Evolutionary conservation across 2,888 invertebrate species (phyloP), one percentile per base, ranked within the genome.

Genomic region (Galerucella calmariensis): DNA sequence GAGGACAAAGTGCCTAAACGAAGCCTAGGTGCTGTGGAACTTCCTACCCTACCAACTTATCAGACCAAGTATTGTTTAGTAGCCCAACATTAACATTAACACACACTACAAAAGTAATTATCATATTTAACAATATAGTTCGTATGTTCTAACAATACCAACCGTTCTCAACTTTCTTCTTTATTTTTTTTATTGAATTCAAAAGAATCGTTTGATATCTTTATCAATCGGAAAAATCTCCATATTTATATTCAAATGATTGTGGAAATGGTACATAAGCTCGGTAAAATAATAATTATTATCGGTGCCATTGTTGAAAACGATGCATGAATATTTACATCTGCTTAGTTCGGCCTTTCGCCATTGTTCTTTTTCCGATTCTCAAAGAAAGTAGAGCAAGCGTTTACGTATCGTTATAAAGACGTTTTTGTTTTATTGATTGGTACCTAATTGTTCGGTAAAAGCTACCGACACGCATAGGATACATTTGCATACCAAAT

Each of bases 291-390:
- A 67, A 41, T 41, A 41, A 41, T 73, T 68, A 73, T 73, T 63
- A 51, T 51, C 14, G 63, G 62, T 56, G 20, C 67, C 24, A 73
- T 73, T 73, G 73, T 73, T 73, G 63, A 67, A 67, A 53, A 16
- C n/a, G 63, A 67, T 73, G 68, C 68, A 68, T 73, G 73, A 68
- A 73, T 68, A 73, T 73, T 73, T 73, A 73, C 72, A 67, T 72
- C 62, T 72, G 72, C 67, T 41, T 62, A 61, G 8, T 41, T 41
- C 62, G 62, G 41, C 41, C 41, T 62, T 62, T 62, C 62, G n/a
- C 62, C 35, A 62, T 62, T 62, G 62, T 62, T 35, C 35, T 61
- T 35, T 61, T 35, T 61, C 14, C 27, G 14, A 61, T 62, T 62
- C 62, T 44, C 35, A 62, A 35, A 9, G 62, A 62, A 62, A 62